A percentile compares a stretch with the other conserved stretches of the same genome.
Conservation (phyloP, 2,888 invertebrate genomes). For the Troilus luridus region DNA sequence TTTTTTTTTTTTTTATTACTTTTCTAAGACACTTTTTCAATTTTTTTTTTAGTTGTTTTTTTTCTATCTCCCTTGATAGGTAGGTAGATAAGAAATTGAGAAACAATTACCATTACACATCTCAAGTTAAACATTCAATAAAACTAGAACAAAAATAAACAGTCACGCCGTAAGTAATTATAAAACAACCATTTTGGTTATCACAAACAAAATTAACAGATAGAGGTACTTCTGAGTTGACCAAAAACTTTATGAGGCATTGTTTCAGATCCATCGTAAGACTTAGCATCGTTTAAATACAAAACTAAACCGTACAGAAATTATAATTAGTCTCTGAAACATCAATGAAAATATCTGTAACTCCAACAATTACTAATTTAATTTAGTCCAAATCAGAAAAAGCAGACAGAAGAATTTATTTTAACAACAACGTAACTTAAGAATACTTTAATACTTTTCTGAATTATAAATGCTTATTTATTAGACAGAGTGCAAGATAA, state of each 20-base stretch:
- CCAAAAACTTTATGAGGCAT: neutral
- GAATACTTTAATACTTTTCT: neutral
- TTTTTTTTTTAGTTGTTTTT: conserved; percentile 6
- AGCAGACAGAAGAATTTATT: too few relatives aligned
- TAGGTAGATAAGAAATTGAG: neutral
- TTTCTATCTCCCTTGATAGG: neutral
- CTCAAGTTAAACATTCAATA: neutral
- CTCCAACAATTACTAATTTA: neutral
- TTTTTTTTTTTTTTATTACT: conserved; percentile 32
- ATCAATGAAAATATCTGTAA: neutral
- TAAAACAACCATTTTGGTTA: neutral
- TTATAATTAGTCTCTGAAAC: neutral
- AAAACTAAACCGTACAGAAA: neutral
- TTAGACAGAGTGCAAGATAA: neutral
- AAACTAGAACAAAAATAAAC: neutral
- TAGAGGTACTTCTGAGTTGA: neutral
- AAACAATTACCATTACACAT: conserved; percentile 3
- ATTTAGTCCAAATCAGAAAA: neutral
- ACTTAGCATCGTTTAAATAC: neutral
- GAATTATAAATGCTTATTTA: neutral
- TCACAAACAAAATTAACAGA: neutral
- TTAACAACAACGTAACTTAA: neutral
- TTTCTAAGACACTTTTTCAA: neutral
- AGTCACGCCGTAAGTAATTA: neutral
- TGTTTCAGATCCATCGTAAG: conserved; percentile 43